Conservation (phyloP, 2,888 invertebrate genomes). For the Heteromyza rotundicornis region DNA sequence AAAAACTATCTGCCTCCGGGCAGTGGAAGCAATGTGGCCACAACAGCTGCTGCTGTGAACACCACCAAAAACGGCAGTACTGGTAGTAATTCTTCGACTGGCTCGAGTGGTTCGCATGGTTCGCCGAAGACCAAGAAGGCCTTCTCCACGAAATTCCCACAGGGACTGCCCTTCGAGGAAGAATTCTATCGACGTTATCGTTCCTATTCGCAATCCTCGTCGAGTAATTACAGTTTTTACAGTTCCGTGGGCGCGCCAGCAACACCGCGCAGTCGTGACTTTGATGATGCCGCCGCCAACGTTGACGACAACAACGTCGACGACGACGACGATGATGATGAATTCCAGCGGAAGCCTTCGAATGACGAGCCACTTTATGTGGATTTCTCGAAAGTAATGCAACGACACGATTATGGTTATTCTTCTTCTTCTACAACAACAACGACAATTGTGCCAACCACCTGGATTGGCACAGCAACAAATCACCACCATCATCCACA, state of each 20-base stretch:
- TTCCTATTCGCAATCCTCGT: constrained; percentile 60
- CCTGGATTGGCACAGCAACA: constrained; percentile 44
- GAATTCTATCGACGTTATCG: constrained; percentile 58
- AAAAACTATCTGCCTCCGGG: constrained; percentile 14
- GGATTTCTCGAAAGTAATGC: constrained; percentile 61
- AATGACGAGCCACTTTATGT: constrained; percentile 62
- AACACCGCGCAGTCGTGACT: constrained; percentile 35
- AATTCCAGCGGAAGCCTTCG: constrained; percentile 61
- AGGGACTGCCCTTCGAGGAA: constrained; percentile 62
- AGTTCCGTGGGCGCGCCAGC: constrained; percentile 47
- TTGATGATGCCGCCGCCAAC: constrained; percentile 9
- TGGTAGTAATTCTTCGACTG: constrained; percentile 47
- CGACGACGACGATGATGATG: constrained; percentile 49
- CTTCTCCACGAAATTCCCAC: constrained; percentile 61
- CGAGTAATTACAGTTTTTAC: constrained; percentile 61
- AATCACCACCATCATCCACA: constrained; percentile 10
- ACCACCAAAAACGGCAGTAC: constrained; percentile 37
- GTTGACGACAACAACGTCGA: constrained; percentile 18
- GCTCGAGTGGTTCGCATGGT: constrained; percentile 57
- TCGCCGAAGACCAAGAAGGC: constrained; percentile 56
- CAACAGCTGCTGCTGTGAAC: constrained; percentile 33
- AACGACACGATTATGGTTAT: constrained; percentile 32
- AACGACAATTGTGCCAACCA: constrained; percentile 44
- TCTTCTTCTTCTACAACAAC: constrained; percentile 13
- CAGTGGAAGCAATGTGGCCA: neutral